Evolutionary conservation across 2,797 vertebrate genomes (phyloP).

Genomic region (Trachops cirrhosus): DNA sequence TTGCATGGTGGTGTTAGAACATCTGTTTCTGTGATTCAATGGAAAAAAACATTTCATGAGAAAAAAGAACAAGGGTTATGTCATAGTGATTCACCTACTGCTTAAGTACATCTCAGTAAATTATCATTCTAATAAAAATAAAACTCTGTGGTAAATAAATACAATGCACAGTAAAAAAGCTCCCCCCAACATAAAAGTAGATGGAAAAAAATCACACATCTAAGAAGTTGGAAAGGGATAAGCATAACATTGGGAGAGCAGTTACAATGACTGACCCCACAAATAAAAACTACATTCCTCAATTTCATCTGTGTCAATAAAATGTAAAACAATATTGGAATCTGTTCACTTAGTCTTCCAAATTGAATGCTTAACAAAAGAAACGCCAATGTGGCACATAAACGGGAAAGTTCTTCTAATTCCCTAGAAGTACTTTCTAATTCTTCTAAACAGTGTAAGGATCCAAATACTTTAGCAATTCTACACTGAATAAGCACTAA

Average conservation of each 20-base stretch:
- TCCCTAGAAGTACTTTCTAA: neutral
- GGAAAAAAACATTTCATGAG: conserved; percentile 85
- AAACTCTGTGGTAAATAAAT: conserved; percentile 72
- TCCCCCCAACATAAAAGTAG: conserved; percentile 57
- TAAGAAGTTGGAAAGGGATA: conserved; percentile 66
- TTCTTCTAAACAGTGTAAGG: neutral
- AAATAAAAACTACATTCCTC: conserved; percentile 43
- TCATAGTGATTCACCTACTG: conserved; percentile 80
- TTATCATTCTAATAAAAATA: conserved; percentile 72
- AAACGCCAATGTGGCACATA: neutral
- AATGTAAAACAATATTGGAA: conserved; percentile 44
- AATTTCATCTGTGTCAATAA: conserved; percentile 29
- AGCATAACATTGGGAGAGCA: conserved; percentile 56
- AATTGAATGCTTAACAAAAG: neutral
- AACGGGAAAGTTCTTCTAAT: neutral
- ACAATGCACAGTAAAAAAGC: conserved; percentile 56
- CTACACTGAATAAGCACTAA: neutral
- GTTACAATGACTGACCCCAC: conserved; percentile 64
- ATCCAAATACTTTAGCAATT: neutral
- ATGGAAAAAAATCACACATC: conserved; percentile 32
- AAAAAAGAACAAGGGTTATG: conserved; percentile 78
- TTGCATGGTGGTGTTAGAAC: conserved; percentile 84
- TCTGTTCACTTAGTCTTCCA: neutral
- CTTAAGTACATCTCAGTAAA: conserved; percentile 67
- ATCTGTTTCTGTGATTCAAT: conserved; percentile 87